phyloP scores from a whole-genome alignment of 1,140 invertebrate genomes.

The Bombus pyrosoma region DNA sequence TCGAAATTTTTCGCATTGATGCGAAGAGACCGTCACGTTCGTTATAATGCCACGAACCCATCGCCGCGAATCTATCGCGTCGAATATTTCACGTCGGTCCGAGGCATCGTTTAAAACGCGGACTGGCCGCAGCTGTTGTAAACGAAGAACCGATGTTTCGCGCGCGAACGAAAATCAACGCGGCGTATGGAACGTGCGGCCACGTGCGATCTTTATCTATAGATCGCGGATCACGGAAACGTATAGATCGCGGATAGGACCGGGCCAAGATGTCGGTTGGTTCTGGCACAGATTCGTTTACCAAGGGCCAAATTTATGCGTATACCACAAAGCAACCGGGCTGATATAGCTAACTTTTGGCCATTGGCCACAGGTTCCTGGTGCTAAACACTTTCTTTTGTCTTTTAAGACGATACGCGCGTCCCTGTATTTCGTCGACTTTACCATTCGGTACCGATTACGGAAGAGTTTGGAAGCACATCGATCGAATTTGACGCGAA shows the following conservation, averaged over 20 bases:
- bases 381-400: background rate
- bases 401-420: no score
- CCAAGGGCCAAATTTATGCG: conserved; percentile 63
- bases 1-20: background rate
- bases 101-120: background rate
- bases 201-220: conserved; percentile 45
- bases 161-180: background rate
- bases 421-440: no score
- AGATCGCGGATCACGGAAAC: conserved; percentile 36
- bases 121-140: conserved; percentile 8
- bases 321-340: conserved; percentile 29
- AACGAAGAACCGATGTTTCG: background rate
- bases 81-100: background rate
- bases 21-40: background rate
- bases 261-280: conserved; percentile 28
- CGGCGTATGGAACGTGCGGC: background rate
- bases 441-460: no score
- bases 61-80: background rate
- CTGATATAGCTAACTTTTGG: background rate
- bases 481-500: no score
- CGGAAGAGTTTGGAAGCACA: background rate
- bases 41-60: background rate
- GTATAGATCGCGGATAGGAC: conserved; percentile 11
- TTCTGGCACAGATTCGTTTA: conserved; percentile 59
- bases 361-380: conserved; percentile 14